Conservation (phyloP, 2,113 vertebrate genomes). For the Oncorhynchus gorbuscha region DNA sequence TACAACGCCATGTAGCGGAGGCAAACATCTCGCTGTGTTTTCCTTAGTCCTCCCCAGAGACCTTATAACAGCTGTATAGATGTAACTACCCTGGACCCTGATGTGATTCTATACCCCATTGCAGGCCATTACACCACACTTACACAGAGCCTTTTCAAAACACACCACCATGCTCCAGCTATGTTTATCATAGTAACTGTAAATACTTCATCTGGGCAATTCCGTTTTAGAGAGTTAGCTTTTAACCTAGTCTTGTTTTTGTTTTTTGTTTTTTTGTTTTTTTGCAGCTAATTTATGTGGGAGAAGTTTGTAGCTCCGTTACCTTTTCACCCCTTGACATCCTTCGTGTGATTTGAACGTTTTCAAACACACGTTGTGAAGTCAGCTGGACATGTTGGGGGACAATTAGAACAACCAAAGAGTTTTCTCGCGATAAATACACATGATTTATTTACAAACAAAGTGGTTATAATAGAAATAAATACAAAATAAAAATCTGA, state of each 20-base stretch:
- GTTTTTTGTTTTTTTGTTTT: not conserved
- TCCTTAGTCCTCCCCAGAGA: constrained; percentile 62
- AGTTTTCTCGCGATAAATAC: constrained; percentile 98
- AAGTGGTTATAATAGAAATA: constrained; percentile 99
- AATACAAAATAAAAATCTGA: constrained; percentile 99
- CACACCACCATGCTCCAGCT: constrained; percentile 43
- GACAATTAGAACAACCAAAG: constrained; percentile 87
- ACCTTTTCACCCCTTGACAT: not conserved
- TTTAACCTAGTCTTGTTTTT: constrained; percentile 4
- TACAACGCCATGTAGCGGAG: constrained; percentile 54
- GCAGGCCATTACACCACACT: constrained; percentile 48
- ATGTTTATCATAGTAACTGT: constrained; percentile 39
- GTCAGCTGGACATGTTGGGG: constrained; percentile 21
- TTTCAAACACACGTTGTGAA: not conserved
- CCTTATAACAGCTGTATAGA: constrained; percentile 48
- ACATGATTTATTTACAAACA: constrained; percentile 99
- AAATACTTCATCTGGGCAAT: constrained; percentile 50
- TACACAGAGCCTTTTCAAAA: constrained; percentile 39
- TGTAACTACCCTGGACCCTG: constrained; percentile 51
- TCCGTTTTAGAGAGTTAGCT: constrained; percentile 38
- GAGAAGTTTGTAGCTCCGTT: not conserved
- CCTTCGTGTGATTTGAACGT: not conserved
- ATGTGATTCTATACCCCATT: constrained; percentile 45
- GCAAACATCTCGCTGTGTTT: constrained; percentile 65
- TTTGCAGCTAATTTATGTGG: constrained; percentile 47